These are phyloP conservation scores for Brachionichthys hirsutus DNA, from an alignment of 2,113 vertebrate genomes.

Conservation along the genomic window DNA sequence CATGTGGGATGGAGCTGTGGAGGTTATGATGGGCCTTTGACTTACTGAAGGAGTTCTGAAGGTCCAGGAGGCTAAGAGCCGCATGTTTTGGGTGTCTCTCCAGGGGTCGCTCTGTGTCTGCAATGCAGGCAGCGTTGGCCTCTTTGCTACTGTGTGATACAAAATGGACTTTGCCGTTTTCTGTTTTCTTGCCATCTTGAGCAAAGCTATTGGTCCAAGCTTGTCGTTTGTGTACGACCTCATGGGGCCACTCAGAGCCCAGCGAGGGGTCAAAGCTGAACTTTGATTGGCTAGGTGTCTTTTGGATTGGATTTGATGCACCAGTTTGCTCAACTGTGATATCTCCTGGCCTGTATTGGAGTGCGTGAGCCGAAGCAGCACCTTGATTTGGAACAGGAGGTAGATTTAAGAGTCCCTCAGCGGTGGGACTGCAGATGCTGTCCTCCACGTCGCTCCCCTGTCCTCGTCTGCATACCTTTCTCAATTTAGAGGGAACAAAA, in stretches of 20 bases:
- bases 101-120: slow-evolving; percentile 13
- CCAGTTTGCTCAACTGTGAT: slow-evolving; percentile 24
- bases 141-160: slow-evolving; percentile 32
- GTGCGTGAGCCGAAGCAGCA: slow-evolving; percentile 1
- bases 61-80: slow-evolving; percentile 59
- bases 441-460: slow-evolving; percentile 35
- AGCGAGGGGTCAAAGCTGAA: slow-evolving; percentile 11
- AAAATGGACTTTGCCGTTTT: slow-evolving; percentile 35
- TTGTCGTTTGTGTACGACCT: slow-evolving; percentile 31
- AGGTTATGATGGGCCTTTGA: slow-evolving; percentile 68
- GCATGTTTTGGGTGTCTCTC: neutral
- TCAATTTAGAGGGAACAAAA: slow-evolving; percentile 63
- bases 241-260: slow-evolving; percentile 39
- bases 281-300: slow-evolving; percentile 10
- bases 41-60: slow-evolving; percentile 80
- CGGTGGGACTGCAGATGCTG: slow-evolving; percentile 16
- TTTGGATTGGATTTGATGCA: slow-evolving; percentile 24
- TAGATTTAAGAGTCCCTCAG: slow-evolving; percentile 14
- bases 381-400: slow-evolving; percentile 19
- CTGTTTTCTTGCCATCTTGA: slow-evolving; percentile 5
- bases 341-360: slow-evolving; percentile 26
- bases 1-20: slow-evolving; percentile 52
- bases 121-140: slow-evolving; percentile 2
- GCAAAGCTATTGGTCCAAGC: slow-evolving; percentile 6
- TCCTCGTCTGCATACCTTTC: slow-evolving; percentile 57